Conservation (phyloP, 2,888 invertebrate species). For the Petrophora chlorosata region DNA sequence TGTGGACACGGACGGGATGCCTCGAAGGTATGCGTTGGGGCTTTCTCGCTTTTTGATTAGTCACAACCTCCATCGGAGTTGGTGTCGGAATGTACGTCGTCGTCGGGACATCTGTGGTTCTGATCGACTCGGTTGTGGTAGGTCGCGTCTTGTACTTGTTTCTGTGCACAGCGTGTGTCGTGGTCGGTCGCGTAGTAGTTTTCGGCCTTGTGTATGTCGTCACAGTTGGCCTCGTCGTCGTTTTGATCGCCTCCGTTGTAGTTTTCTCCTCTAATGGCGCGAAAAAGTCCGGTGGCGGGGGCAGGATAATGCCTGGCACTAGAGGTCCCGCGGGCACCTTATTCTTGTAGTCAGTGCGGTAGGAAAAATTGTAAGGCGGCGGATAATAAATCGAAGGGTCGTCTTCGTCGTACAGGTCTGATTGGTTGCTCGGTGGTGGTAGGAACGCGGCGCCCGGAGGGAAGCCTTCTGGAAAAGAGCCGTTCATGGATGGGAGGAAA, state of each 20-base stretch:
- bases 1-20: conserved; percentile 72
- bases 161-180: conserved; percentile 61
- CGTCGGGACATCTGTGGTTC: conserved; percentile 68
- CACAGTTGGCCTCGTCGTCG: conserved; percentile 55
- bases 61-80: conserved; percentile 66
- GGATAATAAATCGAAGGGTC: conserved; percentile 96
- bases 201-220: conserved; percentile 61
- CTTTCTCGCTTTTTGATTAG: conserved; percentile 67
- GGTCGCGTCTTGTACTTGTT: conserved; percentile 72
- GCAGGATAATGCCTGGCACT: conserved; percentile 94
- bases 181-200: conserved; percentile 60
- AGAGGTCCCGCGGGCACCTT: conserved; percentile 93
- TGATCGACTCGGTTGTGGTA: conserved; percentile 64
- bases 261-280: conserved; percentile 85
- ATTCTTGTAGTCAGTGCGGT: conserved; percentile 89
- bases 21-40: conserved; percentile 72
- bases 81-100: conserved; percentile 64
- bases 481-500: conserved; percentile 82
- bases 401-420: conserved; percentile 93
- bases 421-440: conserved; percentile 89
- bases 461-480: conserved; percentile 83
- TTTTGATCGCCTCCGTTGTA: conserved; percentile 59
- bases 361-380: conserved; percentile 94
- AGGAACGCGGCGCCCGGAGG: conserved; percentile 83
- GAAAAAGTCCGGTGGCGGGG: conserved; percentile 95